Percentiles rank a stretch among this genome's conserved stretches.
Conservation (phyloP, 2,113 vertebrate species). For the Oncorhynchus nerka region DNA sequence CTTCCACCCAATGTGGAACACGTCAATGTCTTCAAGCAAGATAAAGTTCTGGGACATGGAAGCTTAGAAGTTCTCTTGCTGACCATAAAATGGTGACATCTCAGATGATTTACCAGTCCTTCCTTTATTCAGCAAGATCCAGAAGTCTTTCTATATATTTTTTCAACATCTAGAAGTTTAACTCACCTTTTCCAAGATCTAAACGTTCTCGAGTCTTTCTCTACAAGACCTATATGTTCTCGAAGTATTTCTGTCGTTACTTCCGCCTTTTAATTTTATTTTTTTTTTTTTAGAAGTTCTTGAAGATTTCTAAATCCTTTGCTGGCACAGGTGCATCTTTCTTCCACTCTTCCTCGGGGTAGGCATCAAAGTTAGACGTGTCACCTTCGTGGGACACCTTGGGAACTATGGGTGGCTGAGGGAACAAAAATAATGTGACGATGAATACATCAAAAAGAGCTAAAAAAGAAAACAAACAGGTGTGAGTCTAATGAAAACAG, state of each 20-base stretch:
- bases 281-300: slow-evolving; percentile 81
- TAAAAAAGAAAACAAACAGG: not conserved
- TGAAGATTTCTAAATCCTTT: slow-evolving; percentile 90
- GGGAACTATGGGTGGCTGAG: slow-evolving; percentile 89
- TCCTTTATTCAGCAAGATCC: not conserved
- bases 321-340: slow-evolving; percentile 76
- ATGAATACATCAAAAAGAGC: not conserved
- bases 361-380: slow-evolving; percentile 95
- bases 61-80: not conserved
- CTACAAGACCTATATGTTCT: not conserved
- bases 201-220: too few species aligned
- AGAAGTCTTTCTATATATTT: too few species aligned
- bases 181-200: too few species aligned
- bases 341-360: slow-evolving; percentile 91
- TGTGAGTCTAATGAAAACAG: too few species aligned
- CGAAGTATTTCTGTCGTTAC: not conserved
- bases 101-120: not conserved
- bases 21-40: not conserved
- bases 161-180: too few species aligned
- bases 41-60: not conserved
- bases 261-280: not conserved
- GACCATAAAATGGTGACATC: not conserved
- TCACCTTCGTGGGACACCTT: slow-evolving; percentile 90
- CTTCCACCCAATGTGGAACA: not conserved
- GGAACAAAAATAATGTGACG: not conserved